phyloP scores from a whole-genome alignment of 2,113 vertebrate species.

The Rhadina sibilatrix region DNA sequence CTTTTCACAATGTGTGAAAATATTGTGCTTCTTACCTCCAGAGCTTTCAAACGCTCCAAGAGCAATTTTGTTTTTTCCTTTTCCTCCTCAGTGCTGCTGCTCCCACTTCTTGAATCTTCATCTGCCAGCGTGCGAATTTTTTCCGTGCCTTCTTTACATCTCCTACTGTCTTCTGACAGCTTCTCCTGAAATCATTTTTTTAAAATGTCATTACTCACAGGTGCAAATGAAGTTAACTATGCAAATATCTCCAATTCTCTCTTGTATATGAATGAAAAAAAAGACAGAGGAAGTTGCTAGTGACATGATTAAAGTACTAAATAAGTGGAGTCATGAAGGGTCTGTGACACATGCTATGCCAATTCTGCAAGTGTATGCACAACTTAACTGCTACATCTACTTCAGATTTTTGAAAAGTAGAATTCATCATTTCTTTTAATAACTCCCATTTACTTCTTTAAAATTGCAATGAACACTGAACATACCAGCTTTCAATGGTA shows the following conservation, averaged over 20 bases:
- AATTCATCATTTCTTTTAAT: not conserved
- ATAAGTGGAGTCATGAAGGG: not conserved
- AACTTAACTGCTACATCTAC: not conserved
- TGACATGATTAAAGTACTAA: not conserved
- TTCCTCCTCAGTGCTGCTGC: conserved; percentile 74
- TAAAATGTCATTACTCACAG: conserved; percentile 19
- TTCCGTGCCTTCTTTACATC: conserved; percentile 69
- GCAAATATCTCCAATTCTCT: not conserved
- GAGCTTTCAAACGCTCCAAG: conserved; percentile 81
- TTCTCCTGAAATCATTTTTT: conserved; percentile 77
- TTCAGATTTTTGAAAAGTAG: not conserved
- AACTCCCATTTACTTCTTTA: not conserved
- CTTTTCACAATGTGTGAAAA: not conserved
- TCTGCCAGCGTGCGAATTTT: conserved; percentile 47
- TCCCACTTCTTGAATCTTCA: conserved; percentile 68
- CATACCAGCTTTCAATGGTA: not conserved
- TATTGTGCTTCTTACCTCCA: conserved; percentile 81
- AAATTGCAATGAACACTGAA: not conserved
- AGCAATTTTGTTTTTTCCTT: conserved; percentile 79
- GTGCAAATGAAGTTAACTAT: not conserved
- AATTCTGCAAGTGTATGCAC: not conserved
- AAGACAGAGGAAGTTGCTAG: not conserved
- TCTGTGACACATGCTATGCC: not conserved
- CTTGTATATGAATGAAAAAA: not conserved
- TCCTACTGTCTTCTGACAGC: conserved; percentile 80